These are phyloP conservation scores for Nemopilema nomurai DNA, from an alignment of 30 jellyfish, hydroid and myxozoan species.

Conservation along the genomic window DNA sequence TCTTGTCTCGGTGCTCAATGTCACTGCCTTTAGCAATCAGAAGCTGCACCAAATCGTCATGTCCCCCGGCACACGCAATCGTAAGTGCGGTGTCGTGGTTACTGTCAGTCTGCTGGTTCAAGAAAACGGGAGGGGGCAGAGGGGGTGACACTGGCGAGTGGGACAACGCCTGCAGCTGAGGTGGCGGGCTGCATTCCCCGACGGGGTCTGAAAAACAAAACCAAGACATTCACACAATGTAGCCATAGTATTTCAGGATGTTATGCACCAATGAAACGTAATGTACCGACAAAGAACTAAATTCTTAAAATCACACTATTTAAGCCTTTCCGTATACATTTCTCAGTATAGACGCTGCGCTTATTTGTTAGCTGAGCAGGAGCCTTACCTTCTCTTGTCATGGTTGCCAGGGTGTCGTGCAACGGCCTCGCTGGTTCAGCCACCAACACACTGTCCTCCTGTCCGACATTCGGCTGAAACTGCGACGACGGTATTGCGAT, in stretches of 20 bases:
- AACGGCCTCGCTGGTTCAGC: slow-evolving; percentile 87
- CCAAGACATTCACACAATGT: neutral
- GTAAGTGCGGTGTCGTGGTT: slow-evolving; percentile 98
- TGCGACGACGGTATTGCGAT: slow-evolving; percentile 95
- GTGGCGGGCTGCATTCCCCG: slow-evolving; percentile 96
- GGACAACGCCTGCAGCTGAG: slow-evolving; percentile 59
- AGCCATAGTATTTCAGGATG: neutral
- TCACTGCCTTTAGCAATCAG: slow-evolving; percentile 91
- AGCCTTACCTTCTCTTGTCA: slow-evolving; percentile 86
- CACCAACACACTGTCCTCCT: slow-evolving; percentile 74
- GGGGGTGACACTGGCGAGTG: slow-evolving; percentile 95
- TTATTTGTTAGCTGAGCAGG: neutral
- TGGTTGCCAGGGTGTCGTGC: slow-evolving; percentile 86
- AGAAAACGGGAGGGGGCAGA: slow-evolving; percentile 78
- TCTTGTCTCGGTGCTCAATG: slow-evolving; percentile 95
- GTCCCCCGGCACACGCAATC: slow-evolving; percentile 99
- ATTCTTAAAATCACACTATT: too few relatives aligned
- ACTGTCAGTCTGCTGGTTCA: slow-evolving; percentile 95
- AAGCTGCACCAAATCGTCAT: slow-evolving; percentile 94
- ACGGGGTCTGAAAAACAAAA: slow-evolving; percentile 81
- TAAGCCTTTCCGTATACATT: too few relatives aligned
- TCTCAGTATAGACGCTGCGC: neutral
- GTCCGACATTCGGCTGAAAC: slow-evolving; percentile 80
- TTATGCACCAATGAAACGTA: neutral
- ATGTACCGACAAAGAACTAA: too few relatives aligned